These are phyloP conservation scores for Psilopogon haemacephalus DNA, from an alignment of 2,113 vertebrate genomes.

Conservation along the genomic window DNA sequence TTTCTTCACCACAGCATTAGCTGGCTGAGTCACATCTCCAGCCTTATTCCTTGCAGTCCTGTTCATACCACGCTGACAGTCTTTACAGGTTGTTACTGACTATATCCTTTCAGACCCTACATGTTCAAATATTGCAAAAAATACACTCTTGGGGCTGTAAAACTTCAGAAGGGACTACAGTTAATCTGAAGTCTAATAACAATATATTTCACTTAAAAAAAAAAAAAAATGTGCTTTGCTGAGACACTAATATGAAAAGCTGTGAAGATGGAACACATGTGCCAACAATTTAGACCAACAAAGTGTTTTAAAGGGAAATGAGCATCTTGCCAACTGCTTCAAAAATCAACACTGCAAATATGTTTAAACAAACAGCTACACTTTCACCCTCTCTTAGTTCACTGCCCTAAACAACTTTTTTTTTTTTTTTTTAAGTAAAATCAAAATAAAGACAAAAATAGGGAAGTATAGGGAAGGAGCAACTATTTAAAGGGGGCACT, in stretches of 20 bases:
- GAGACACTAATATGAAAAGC: background rate
- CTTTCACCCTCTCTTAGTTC: background rate
- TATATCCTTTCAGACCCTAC: background rate
- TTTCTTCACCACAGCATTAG: background rate
- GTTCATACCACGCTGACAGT: accelerated
- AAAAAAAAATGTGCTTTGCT: background rate
- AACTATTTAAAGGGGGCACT: background rate
- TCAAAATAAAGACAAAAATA: background rate
- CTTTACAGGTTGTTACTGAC: background rate
- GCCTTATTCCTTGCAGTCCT: background rate
- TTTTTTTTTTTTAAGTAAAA: too few species aligned
- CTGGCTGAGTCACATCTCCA: background rate
- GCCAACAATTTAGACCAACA: background rate
- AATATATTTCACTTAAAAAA: background rate
- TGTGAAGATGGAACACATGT: background rate
- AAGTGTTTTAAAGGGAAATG: background rate
- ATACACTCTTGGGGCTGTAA: background rate
- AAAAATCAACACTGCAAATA: background rate
- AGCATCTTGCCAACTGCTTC: background rate
- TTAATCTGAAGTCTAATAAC: background rate
- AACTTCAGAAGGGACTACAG: background rate
- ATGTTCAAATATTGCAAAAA: background rate
- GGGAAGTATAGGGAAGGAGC: background rate
- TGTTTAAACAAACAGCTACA: background rate
- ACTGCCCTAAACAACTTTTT: background rate